Conservation (phyloP, 2,888 invertebrate species). For the Calameuta filiformis region DNA sequence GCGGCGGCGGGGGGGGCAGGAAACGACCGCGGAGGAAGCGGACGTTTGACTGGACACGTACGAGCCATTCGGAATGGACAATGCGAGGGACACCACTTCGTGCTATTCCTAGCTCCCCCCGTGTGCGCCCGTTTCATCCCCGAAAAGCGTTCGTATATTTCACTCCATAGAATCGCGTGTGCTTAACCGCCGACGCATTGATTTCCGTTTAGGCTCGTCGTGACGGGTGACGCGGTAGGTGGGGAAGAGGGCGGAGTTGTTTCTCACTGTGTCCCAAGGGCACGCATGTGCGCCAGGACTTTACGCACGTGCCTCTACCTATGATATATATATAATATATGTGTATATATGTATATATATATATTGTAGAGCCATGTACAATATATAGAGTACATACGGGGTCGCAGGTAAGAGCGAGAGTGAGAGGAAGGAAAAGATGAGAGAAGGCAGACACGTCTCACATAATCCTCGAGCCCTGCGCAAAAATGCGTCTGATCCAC, state of each 20-base stretch:
- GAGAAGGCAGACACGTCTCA: slow-evolving; percentile 8
- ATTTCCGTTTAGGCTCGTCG: slow-evolving; percentile 28
- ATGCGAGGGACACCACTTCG: background rate
- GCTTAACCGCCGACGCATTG: slow-evolving; percentile 31
- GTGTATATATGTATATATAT: background rate
- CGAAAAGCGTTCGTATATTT: background rate
- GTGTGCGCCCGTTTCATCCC: background rate
- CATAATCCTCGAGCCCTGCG: background rate
- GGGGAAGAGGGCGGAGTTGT: slow-evolving; percentile 19
- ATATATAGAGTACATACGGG: background rate
- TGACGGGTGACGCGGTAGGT: slow-evolving; percentile 6
- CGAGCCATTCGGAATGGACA: background rate
- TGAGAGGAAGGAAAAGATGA: slow-evolving; percentile 10
- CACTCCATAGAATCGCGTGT: slow-evolving; percentile 8
- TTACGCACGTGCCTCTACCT: slow-evolving; percentile 17
- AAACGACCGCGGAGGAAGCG: background rate
- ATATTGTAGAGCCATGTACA: background rate
- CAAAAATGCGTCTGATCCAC: slow-evolving; percentile 21
- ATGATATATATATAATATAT: background rate
- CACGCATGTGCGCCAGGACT: slow-evolving; percentile 15
- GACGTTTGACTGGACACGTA: background rate
- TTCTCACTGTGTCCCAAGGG: slow-evolving; percentile 11
- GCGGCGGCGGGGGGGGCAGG: background rate
- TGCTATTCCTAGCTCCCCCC: background rate
- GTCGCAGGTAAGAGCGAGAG: slow-evolving; percentile 8